A percentile compares a stretch with the other conserved stretches of the same genome.
phyloP scores from a whole-genome alignment of 2,797 vertebrate genomes.

The Enoplosus armatus region DNA sequence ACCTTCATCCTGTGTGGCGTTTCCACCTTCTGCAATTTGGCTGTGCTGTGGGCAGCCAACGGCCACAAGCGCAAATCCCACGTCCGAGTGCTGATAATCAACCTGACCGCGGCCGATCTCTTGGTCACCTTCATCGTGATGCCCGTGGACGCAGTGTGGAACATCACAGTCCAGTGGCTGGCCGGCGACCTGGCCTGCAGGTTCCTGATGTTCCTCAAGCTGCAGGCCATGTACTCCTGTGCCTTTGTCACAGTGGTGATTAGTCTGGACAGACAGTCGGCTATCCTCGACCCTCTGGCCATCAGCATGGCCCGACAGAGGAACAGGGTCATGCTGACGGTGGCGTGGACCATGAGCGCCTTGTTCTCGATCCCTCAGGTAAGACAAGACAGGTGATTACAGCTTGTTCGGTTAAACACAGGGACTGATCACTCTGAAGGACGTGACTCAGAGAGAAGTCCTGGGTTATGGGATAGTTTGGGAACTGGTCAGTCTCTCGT shows the following conservation, averaged over 20 bases:
- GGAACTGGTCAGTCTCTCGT: not conserved
- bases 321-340: constrained; percentile 84
- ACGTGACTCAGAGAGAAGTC: constrained; percentile 5
- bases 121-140: constrained; percentile 90
- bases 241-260: constrained; percentile 91
- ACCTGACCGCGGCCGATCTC: constrained; percentile 87
- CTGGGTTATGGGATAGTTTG: not conserved
- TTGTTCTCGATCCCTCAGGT: constrained; percentile 89
- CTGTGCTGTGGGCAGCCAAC: constrained; percentile 82
- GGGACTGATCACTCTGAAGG: not conserved
- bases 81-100: constrained; percentile 84
- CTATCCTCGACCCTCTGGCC: constrained; percentile 86
- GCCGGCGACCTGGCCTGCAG: constrained; percentile 86
- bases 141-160: constrained; percentile 89
- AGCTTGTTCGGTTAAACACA: not conserved
- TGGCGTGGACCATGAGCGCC: constrained; percentile 87
- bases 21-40: constrained; percentile 84
- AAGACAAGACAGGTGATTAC: constrained; percentile 22
- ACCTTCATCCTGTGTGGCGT: constrained; percentile 86
- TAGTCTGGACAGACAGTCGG: constrained; percentile 89
- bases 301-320: constrained; percentile 81
- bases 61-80: constrained; percentile 80
- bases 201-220: constrained; percentile 90
- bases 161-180: constrained; percentile 90
- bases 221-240: constrained; percentile 90